Base-by-base conservation (phyloP, 2,888 invertebrate species). In the Quadriops clusia region DNA sequence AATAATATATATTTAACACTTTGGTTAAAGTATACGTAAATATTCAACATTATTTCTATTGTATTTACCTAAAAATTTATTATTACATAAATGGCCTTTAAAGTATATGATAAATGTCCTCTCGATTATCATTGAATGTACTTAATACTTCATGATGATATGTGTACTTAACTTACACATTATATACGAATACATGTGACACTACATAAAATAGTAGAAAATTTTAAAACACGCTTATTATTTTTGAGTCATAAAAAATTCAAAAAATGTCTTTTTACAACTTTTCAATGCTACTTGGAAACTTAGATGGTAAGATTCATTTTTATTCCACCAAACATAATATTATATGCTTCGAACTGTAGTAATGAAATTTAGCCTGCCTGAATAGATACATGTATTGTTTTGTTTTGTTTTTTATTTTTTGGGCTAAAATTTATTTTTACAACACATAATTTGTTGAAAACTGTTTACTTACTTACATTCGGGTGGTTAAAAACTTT, bases 301-400 rank as follows among this genome's bases (percentile, higher is more conserved):
- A 44, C 46, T 45, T 54, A 62, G 63, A 63, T 59, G 63, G 63
- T 63, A 63, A 63, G 63, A 49, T 59, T 60, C 58, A 55, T 51
- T 52, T 59, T 56, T 48, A 33, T 38, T 39, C 32, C 29, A 30
- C 34, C n/a, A n/a, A n/a, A n/a, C n/a, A 28, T 32, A 29, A 23
- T 38, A 26, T 30, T 23, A 39, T 26, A 36, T 40, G 46, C 46
- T 46, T 45, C 37, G 40, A 38, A 38, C 34, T 33, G 46, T 46
- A 46, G 46, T 41, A 37, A 43, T 46, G 37, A 41, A 43, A 30
- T 29, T 33, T 40, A 38, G 39, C 36, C 34, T 38, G 37, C 40
- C 40, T 42, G 38, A 29, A 37, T 39, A 39, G 35, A 33, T 38
- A 36, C 36, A 36, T 34, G 34, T 29, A n/a, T n/a, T n/a, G n/a